Conservation (phyloP, 37 sponge, comb jelly and placozoan genomes). For the Cliona cf. orientalis region DNA sequence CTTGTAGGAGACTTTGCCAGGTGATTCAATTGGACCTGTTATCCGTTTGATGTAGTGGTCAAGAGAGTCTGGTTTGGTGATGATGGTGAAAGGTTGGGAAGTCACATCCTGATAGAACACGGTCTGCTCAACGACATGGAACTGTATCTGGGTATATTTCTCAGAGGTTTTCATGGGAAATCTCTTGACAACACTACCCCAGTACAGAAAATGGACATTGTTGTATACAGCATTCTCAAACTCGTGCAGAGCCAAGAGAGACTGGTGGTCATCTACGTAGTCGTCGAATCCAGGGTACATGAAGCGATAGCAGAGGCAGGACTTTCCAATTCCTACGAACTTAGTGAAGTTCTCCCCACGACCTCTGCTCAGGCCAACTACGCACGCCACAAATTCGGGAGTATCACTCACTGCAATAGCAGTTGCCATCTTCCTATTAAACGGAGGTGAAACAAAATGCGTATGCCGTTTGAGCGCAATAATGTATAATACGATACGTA, state of each 20-base stretch:
- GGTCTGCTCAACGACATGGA: conserved; percentile 74
- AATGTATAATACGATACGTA: too few relatives aligned
- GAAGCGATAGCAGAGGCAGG: conserved; percentile 76
- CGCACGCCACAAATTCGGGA: conserved; percentile 40
- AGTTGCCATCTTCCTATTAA: too few relatives aligned
- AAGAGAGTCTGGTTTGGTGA: neutral
- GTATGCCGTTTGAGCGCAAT: too few relatives aligned
- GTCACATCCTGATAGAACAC: conserved; percentile 73
- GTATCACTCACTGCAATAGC: too few relatives aligned
- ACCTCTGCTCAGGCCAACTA: conserved; percentile 47
- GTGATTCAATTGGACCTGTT: conserved; percentile 24
- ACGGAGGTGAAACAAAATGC: too few relatives aligned
- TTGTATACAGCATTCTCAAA: conserved; percentile 59
- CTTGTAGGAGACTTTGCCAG: conserved; percentile 60
- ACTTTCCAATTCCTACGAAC: conserved; percentile 65
- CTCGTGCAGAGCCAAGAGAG: conserved; percentile 64
- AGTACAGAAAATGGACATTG: conserved; percentile 65
- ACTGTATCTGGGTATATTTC: neutral
- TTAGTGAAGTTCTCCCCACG: too few relatives aligned
- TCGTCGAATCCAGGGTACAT: conserved; percentile 65
- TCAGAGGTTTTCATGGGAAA: neutral
- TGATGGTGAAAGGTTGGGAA: conserved; percentile 27
- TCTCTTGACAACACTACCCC: conserved; percentile 36
- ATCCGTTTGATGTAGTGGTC: conserved; percentile 47
- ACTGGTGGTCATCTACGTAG: conserved; percentile 51